Conservation (phyloP, 2,888 invertebrate genomes). For the Orchesella flavescens region DNA sequence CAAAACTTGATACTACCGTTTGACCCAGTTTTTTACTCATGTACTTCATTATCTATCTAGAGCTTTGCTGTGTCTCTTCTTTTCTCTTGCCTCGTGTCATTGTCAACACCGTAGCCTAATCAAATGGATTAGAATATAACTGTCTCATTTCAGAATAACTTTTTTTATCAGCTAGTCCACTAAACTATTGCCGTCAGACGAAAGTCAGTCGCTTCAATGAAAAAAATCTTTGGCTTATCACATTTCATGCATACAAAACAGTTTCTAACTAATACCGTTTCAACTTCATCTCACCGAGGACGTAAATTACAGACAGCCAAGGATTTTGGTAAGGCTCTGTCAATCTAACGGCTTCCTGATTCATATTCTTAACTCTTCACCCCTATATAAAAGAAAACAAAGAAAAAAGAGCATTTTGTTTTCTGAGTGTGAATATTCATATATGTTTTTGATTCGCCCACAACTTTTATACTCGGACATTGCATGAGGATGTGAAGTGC, state of each 20-base stretch:
- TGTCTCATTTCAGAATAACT: background rate
- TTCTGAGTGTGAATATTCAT: too few relatives aligned
- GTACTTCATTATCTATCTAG: background rate
- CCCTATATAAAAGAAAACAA: too few relatives aligned
- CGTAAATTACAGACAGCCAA: constrained; percentile 40
- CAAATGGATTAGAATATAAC: constrained; percentile 2
- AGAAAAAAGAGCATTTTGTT: too few relatives aligned
- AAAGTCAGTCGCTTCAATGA: background rate
- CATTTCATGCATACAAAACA: constrained; percentile 8
- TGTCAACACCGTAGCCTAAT: constrained; percentile 33
- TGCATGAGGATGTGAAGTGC: too few relatives aligned
- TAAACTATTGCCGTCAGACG: background rate
- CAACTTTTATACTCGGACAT: too few relatives aligned
- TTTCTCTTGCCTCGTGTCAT: constrained; percentile 50
- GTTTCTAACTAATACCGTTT: constrained; percentile 11
- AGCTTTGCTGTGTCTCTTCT: background rate
- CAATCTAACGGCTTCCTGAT: constrained; percentile 60
- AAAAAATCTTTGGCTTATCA: constrained; percentile 1
- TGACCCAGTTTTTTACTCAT: constrained; percentile 41
- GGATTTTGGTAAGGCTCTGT: constrained; percentile 18
- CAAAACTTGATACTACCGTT: constrained; percentile 11
- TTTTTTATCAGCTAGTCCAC: background rate
- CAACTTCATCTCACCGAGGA: background rate
- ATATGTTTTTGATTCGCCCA: too few relatives aligned
- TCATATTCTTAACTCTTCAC: constrained; percentile 19